Evolutionary conservation across 2,888 invertebrate genomes (phyloP), one percentile per base, ranked within the genome.

Genomic region (Marasmarcha lunaedactyla): DNA sequence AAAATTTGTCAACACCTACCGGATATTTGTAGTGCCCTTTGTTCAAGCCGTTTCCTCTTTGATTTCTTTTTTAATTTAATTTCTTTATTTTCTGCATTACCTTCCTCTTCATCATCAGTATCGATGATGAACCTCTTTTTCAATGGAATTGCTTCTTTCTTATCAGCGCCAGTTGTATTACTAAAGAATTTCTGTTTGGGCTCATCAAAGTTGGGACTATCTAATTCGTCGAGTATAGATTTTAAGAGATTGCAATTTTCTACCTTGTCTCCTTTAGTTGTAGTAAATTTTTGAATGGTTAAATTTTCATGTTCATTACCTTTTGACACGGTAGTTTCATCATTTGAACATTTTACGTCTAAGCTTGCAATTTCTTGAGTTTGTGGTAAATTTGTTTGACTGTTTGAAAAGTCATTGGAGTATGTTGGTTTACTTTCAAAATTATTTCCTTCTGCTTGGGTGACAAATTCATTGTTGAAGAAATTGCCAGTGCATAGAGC

Each of bases 401-500:
- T 34, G 3, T 34, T 9, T 14, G 9, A 6, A 12, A 5, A 2
- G 7, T 34, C 34, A 6, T 50, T 45, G 9, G 45, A 36, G 36
- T 51, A 46, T 34, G 46, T 42, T 20, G 54, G 49, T 3, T 26
- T 27, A 41, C 36, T 40, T 11, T 46, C 48, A 9, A 49, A 43
- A 7, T 41, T 39, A 60, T 57, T 10, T 60, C 42, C 27, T 63
- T 48, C 47, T 5, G 35, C 13, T 48, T 56, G 67, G 27, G 74
- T 63, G 33, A 79, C 51, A 46, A 79, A 74, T 42, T 68, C 59
- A 37, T 74, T 77, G 14, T 81, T 73, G 51, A 79, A 85, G 54
- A 88, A 88, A 43, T 84, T 74, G 1, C 87, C 88, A 3, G 87
- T 87, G 49, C 87, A 88, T 10, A 88, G 54, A 3, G 70, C 85